phyloP scores from a whole-genome alignment of 2,113 vertebrate genomes.

The Crypturellus undulatus region DNA sequence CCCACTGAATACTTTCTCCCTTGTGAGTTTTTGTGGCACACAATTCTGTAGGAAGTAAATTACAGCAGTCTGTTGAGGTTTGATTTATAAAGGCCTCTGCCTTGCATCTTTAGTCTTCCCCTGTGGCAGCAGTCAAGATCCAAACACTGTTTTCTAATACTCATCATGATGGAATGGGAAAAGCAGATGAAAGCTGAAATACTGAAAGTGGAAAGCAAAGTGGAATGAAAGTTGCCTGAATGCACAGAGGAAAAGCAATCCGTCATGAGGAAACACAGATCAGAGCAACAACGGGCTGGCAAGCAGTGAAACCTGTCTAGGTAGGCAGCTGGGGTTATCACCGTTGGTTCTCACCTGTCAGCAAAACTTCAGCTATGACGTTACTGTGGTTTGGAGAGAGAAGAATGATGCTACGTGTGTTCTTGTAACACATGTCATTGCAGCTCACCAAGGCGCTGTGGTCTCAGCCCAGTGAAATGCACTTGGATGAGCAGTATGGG shows the following conservation, averaged over 20 bases:
- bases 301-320: background rate
- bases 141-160: background rate
- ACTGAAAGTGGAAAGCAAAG: background rate
- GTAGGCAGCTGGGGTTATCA: background rate
- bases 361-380: background rate
- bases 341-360: background rate
- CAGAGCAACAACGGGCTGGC: background rate
- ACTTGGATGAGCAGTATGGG: background rate
- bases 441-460: background rate
- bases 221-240: background rate
- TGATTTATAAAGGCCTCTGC: background rate
- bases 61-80: background rate
- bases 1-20: background rate
- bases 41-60: background rate
- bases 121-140: background rate
- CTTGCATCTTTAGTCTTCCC: background rate
- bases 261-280: background rate
- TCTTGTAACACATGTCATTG: background rate
- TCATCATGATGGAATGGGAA: background rate
- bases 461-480: background rate
- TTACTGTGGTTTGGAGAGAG: background rate
- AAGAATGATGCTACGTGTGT: background rate
- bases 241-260: background rate
- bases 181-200: background rate
- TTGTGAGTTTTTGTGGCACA: background rate